Evolutionary conservation across 2,888 invertebrate genomes (phyloP).

Genomic region (Gymnoscelis rufifasciata): DNA sequence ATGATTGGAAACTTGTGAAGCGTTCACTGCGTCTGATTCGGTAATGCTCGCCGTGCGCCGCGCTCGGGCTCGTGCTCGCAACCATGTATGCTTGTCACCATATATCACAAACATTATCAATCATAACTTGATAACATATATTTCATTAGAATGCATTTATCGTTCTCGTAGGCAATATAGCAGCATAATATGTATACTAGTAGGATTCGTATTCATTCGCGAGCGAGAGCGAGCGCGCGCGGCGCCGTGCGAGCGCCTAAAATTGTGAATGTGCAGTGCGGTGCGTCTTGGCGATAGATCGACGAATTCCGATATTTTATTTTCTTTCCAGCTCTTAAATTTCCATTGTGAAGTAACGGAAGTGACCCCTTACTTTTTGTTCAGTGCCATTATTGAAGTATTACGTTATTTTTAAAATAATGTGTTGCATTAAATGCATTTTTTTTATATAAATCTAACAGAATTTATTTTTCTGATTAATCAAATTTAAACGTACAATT

Average conservation of each 20-base stretch:
- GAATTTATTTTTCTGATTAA: constrained; percentile 42
- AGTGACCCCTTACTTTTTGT: constrained; percentile 57
- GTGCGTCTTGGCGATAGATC: constrained; percentile 58
- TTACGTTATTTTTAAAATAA: constrained; percentile 74
- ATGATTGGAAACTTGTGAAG: constrained; percentile 17
- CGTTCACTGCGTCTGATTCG: constrained; percentile 13
- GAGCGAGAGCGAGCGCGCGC: constrained; percentile 16
- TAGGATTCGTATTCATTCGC: constrained; percentile 4
- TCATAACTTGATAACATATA: constrained; percentile 5
- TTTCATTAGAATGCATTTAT: constrained; percentile 1
- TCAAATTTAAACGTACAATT: constrained; percentile 40
- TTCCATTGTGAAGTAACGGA: constrained; percentile 49
- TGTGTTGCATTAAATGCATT: constrained; percentile 75
- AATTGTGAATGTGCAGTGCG: constrained; percentile 44
- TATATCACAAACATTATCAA: constrained; percentile 5
- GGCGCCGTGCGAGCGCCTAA: constrained; percentile 28
- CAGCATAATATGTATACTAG: constrained; percentile 1
- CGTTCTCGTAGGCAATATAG: constrained; percentile 2
- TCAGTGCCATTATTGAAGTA: constrained; percentile 75
- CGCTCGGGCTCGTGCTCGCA: constrained; percentile 1
- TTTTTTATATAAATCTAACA: constrained; percentile 41
- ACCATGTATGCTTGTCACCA: constrained; percentile 1
- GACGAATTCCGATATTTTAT: constrained; percentile 46
- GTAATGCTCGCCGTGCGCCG: constrained; percentile 11
- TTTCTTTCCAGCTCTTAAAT: constrained; percentile 36